These are phyloP conservation scores for Syrmaticus mikado DNA, from an alignment of 2,113 vertebrate genomes.

Conservation along the genomic window DNA sequence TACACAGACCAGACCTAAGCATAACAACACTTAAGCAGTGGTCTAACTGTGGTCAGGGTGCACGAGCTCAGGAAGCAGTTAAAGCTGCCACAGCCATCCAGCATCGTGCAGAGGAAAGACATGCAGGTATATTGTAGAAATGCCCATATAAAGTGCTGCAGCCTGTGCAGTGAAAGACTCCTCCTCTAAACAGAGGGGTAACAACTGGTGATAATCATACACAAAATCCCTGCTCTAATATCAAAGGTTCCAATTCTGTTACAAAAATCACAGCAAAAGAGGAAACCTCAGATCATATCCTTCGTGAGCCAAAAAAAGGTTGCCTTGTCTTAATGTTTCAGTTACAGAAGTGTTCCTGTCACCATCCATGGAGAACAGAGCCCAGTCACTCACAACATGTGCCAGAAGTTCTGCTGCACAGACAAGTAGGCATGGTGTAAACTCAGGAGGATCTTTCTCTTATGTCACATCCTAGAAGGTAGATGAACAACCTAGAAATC, in stretches of 20 bases:
- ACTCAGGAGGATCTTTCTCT: neutral
- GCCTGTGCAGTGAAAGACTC: neutral
- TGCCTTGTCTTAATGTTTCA: neutral
- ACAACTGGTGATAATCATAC: neutral
- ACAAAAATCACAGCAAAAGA: neutral
- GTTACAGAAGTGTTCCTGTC: neutral
- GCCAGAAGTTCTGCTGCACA: neutral
- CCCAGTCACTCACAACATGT: neutral
- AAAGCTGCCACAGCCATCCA: neutral
- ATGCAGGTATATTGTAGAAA: neutral
- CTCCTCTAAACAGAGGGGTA: neutral
- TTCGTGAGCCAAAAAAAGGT: neutral
- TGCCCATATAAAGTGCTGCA: neutral
- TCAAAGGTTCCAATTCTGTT: neutral
- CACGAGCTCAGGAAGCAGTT: neutral
- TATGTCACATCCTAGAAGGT: neutral
- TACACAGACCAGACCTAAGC: neutral
- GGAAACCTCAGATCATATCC: neutral
- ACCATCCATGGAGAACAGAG: neutral
- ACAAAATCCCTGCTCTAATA: neutral
- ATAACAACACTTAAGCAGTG: rapidly evolving
- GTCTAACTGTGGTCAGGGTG: neutral
- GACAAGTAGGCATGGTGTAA: neutral
- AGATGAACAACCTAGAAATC: neutral
- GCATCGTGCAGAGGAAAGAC: neutral